Evolutionary conservation across 2,797 vertebrate species (phyloP).

Genomic region (Hypotaenidia philippensis): DNA sequence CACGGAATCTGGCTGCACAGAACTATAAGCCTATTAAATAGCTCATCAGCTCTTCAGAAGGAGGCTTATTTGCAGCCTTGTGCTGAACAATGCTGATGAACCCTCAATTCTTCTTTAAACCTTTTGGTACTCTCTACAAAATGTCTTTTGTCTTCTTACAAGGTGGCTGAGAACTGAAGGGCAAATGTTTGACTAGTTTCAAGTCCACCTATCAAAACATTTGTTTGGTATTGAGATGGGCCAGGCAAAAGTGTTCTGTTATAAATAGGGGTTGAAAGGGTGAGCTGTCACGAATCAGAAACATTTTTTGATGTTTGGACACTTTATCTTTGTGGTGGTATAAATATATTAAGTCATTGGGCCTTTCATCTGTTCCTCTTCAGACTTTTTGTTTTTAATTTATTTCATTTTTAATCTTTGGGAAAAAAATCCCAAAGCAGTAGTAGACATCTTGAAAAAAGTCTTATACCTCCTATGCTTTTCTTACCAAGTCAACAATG

Average conservation of each 20-base stretch:
- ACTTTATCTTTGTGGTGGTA: background rate
- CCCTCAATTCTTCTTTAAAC: background rate
- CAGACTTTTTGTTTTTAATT: background rate
- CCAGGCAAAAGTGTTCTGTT: background rate
- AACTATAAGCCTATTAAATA: slow-evolving; percentile 39
- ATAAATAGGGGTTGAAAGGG: background rate
- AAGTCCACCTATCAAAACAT: background rate
- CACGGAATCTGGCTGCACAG: background rate
- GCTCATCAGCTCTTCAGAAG: background rate
- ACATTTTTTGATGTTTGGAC: background rate
- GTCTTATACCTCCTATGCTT: background rate
- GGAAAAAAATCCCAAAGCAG: background rate
- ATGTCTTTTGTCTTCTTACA: background rate
- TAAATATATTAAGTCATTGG: background rate
- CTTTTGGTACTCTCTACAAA: background rate
- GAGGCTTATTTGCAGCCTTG: slow-evolving; percentile 22
- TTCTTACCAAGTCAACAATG: background rate
- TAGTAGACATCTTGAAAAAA: background rate
- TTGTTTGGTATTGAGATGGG: background rate
- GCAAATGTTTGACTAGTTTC: background rate
- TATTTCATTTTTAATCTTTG: background rate
- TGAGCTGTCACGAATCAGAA: background rate
- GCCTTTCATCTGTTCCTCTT: background rate
- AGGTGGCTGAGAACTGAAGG: background rate
- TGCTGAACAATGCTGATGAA: background rate